Conservation (phyloP, 2,797 vertebrate genomes). For the Enteromius mattozi region DNA sequence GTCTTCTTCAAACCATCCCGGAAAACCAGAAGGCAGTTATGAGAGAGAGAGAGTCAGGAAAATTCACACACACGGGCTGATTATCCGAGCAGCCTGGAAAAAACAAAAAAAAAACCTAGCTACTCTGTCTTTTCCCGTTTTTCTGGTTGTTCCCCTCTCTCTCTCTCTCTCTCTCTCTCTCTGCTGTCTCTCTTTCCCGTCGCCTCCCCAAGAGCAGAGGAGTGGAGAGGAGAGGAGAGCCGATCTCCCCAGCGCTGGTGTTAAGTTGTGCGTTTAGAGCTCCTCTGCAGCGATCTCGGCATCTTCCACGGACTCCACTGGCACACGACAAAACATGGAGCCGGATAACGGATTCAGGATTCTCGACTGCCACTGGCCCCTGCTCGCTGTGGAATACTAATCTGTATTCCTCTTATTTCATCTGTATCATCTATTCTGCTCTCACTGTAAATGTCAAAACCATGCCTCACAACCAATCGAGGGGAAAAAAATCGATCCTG, state of each 20-base stretch:
- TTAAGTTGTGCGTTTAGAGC: slow-evolving; percentile 79
- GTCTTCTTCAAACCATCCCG: slow-evolving; percentile 75
- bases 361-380: slow-evolving; percentile 61
- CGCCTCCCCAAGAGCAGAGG: slow-evolving; percentile 48
- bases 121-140: slow-evolving; percentile 32
- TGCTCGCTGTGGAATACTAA: slow-evolving; percentile 25
- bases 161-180: slow-evolving; percentile 13
- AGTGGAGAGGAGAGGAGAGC: slow-evolving; percentile 69
- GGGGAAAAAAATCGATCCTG: slow-evolving; percentile 52
- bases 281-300: slow-evolving; percentile 82
- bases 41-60: slow-evolving; percentile 68
- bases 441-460: slow-evolving; percentile 33
- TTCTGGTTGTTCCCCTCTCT: slow-evolving; percentile 13
- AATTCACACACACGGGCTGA: slow-evolving; percentile 50
- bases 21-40: slow-evolving; percentile 66
- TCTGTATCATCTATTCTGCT: slow-evolving; percentile 43
- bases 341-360: slow-evolving; percentile 78
- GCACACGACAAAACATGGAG: slow-evolving; percentile 76
- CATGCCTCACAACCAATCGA: slow-evolving; percentile 24
- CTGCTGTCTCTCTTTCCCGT: slow-evolving; percentile 40
- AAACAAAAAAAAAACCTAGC: not conserved
- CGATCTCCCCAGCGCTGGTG: slow-evolving; percentile 66
- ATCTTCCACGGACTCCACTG: slow-evolving; percentile 77
- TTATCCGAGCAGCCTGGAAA: slow-evolving; percentile 68
- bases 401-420: slow-evolving; percentile 20